Percentiles rank a stretch among this genome's conserved stretches.
These are phyloP conservation scores for Parasteatoda lunata DNA, from an alignment of 2,888 invertebrate genomes.

Conservation along the genomic window DNA sequence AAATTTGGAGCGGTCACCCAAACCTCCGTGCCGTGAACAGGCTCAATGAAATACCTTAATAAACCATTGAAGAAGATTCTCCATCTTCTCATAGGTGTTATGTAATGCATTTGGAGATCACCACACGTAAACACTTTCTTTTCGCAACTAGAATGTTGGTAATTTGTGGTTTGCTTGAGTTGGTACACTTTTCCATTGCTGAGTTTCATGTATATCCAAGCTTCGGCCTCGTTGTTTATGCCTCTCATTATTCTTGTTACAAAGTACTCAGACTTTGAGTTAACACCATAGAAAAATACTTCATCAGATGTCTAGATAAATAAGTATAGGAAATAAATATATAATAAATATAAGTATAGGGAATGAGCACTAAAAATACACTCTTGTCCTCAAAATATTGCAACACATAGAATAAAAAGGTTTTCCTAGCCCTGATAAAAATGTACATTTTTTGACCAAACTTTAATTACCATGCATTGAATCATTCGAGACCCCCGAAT, in stretches of 20 bases:
- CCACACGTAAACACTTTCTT: slow-evolving; percentile 37
- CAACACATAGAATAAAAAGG: neutral
- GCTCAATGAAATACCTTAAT: slow-evolving; percentile 25
- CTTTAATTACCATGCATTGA: neutral
- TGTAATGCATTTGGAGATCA: slow-evolving; percentile 44
- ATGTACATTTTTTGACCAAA: neutral
- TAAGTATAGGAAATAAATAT: neutral
- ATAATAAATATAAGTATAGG: neutral
- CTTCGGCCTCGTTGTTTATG: slow-evolving; percentile 28
- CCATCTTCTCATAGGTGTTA: slow-evolving; percentile 54
- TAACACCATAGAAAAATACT: slow-evolving; percentile 54
- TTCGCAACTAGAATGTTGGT: slow-evolving; percentile 39
- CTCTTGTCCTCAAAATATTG: neutral
- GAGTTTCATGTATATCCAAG: slow-evolving; percentile 42
- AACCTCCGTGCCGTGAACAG: too few relatives aligned
- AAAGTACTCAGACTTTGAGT: slow-evolving; percentile 41
- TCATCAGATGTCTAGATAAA: slow-evolving; percentile 34
- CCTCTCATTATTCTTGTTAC: slow-evolving; percentile 14
- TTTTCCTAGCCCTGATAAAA: neutral
- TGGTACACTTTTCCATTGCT: slow-evolving; percentile 30
- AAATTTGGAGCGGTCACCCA: too few relatives aligned
- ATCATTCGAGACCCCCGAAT: too few relatives aligned
- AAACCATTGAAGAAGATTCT: slow-evolving; percentile 65
- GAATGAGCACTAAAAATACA: neutral
- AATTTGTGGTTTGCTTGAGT: slow-evolving; percentile 2